Base-by-base conservation (phyloP, 2,888 invertebrate species). In the Timandra comae region DNA sequence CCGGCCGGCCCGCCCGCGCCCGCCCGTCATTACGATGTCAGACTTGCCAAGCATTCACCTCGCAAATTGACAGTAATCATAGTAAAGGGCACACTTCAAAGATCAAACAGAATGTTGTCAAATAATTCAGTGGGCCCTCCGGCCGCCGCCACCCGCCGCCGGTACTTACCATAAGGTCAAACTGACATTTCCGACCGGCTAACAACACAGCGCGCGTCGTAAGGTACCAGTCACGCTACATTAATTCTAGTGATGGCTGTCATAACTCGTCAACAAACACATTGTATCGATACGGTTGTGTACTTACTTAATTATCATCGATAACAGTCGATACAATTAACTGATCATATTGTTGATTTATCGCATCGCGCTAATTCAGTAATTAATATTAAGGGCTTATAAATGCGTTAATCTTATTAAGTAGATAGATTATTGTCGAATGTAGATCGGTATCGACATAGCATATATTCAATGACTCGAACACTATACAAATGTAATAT, bases 161-260 rank as follows among this genome's bases (percentile, higher is more conserved):
- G 49, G 56, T 68, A 64, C 68, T 84, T 80, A 78, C 60, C 78
- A 77, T 81, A 84, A 85, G 85, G 85, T 84, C 82, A 84, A 78
- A 72, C 78, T 85, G 85, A 71, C 82, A 85, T 84, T 85, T 84
- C 64, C 7, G 53, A 71, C 67, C 63, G n/a, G n/a, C n/a, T n/a
- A n/a, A n/a, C n/a, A n/a, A n/a, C n/a, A n/a, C 77, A 75, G 79
- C 80, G 4, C 69, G 75, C 58, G 63, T 56, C 62, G 49, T 53
- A 46, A 67, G 68, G 69, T 69, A 70, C 71, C 55, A 59, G 70
- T 67, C 80, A 80, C 73, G 76, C 75, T 52, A 76, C 52, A 54
- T 33, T 33, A 41, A 40, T 33, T 52, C 30, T 61, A 74, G 71
- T 55, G 73, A 49, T 56, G 70, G 24, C 9, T 30, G 30, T 9